Conservation (phyloP, 2,888 invertebrate genomes). For the Phorcus lineatus region DNA sequence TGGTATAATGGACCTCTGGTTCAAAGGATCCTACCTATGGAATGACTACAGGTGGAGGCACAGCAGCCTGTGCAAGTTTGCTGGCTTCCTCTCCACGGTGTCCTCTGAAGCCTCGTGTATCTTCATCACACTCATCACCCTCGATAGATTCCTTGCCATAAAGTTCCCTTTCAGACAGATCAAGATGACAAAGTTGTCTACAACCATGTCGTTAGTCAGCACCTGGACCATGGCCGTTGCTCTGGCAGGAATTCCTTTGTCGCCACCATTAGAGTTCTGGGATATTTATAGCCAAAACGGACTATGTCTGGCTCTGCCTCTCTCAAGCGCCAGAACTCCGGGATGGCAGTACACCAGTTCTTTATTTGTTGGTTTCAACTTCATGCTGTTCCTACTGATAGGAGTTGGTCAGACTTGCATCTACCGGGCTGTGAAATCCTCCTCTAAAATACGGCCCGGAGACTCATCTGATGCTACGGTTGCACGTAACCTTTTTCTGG, state of each 20-base stretch:
- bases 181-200: not conserved
- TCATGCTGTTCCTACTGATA: not conserved
- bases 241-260: not conserved
- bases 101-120: not conserved
- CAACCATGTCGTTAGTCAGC: not conserved
- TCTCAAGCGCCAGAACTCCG: not conserved
- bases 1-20: not conserved
- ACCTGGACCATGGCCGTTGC: not conserved
- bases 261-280: not conserved
- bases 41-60: not conserved
- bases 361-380: not conserved
- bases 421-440: not conserved
- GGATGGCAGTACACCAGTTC: not conserved
- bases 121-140: not conserved
- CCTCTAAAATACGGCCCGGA: not conserved
- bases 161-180: not conserved
- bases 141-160: not conserved
- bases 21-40: not conserved
- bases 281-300: not conserved
- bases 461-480: not conserved
- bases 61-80: not conserved
- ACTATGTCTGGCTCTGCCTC: not conserved
- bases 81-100: not conserved
- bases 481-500: not conserved
- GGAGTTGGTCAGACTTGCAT: not conserved